These are phyloP conservation scores for Botia almorhae DNA, from an alignment of 2,797 vertebrate species.

Conservation along the genomic window DNA sequence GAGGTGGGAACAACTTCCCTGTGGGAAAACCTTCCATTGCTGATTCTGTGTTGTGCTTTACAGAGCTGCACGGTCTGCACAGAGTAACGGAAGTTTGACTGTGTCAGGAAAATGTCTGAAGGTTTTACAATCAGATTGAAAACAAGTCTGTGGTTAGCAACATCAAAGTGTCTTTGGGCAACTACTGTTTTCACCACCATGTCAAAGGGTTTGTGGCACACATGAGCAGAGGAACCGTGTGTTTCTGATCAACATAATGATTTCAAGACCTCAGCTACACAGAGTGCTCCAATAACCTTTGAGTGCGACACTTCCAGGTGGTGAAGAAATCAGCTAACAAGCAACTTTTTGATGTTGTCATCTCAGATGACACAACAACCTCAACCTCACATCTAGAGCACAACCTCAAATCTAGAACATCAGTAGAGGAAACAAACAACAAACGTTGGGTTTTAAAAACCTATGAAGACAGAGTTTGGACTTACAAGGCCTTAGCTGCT, in stretches of 20 bases:
- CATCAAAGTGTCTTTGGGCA: neutral
- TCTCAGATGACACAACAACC: neutral
- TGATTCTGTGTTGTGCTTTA: neutral
- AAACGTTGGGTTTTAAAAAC: neutral
- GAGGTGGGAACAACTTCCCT: neutral
- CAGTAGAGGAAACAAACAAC: neutral
- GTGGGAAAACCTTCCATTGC: neutral
- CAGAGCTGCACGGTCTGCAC: neutral
- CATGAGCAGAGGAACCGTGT: neutral
- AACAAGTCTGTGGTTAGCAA: neutral
- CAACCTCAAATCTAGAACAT: neutral
- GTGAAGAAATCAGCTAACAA: neutral
- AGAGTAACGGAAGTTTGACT: neutral
- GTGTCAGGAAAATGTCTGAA: neutral
- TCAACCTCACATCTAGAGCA: neutral
- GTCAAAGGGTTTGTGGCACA: constrained; percentile 8
- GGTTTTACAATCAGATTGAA: neutral
- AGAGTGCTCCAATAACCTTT: constrained; percentile 67
- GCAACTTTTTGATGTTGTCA: neutral
- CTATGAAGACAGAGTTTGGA: neutral
- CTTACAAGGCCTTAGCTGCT: neutral
- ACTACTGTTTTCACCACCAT: neutral
- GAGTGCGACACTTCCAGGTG: constrained; percentile 2
- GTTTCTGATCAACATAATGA: neutral
- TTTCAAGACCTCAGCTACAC: constrained; percentile 60